Evolutionary conservation across 2,888 invertebrate genomes (phyloP).

Genomic region (Brachyptera risi): DNA sequence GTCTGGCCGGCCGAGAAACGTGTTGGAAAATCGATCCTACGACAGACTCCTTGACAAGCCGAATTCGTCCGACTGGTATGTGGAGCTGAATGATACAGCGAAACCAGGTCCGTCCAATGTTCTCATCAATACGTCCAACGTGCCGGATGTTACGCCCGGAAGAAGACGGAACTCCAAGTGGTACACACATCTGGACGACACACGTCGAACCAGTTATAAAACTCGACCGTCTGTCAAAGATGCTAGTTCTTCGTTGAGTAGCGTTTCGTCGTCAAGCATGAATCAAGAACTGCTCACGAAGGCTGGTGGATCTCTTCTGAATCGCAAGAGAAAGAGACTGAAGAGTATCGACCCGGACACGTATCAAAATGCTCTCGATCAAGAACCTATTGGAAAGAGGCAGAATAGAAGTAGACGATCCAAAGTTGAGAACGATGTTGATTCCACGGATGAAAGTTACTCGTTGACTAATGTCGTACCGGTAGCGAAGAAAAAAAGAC

Average conservation of each 20-base stretch:
- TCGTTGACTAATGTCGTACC: too few species aligned
- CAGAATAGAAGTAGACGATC: too few species aligned
- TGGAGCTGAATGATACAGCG: not conserved
- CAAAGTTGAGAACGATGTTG: too few species aligned
- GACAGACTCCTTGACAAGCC: too few species aligned
- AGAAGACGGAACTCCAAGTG: not conserved
- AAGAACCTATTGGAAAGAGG: too few species aligned
- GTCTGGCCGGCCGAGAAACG: too few species aligned
- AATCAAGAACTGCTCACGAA: too few species aligned
- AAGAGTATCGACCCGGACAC: not conserved
- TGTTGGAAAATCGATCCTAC: too few species aligned
- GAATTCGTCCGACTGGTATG: not conserved
- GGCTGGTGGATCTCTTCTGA: too few species aligned
- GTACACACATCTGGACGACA: not conserved
- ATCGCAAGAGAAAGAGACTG: not conserved
- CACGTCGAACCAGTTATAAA: not conserved
- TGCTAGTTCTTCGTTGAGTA: not conserved
- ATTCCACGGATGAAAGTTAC: too few species aligned
- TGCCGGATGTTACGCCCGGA: not conserved
- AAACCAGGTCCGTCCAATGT: not conserved
- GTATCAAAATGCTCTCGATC: not conserved
- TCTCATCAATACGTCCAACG: not conserved
- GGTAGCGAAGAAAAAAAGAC: too few species aligned
- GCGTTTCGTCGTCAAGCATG: too few species aligned
- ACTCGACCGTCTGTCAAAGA: not conserved